phyloP scores from a whole-genome alignment of 2,797 vertebrate species.

The Dendrocincla tyrannina region DNA sequence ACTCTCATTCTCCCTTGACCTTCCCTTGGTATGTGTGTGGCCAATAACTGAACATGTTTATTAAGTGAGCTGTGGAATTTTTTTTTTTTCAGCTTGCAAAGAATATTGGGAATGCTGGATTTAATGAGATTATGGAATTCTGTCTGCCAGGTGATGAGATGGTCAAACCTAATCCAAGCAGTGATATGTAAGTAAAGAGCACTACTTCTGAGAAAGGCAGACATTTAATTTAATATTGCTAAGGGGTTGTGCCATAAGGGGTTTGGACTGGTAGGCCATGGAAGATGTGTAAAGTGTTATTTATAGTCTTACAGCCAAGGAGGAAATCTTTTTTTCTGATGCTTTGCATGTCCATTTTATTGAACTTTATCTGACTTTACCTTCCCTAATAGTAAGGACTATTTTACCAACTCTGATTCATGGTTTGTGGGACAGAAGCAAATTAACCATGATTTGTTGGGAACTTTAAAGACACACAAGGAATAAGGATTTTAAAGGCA shows the following conservation, averaged over 20 bases:
- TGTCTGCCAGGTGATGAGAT: conserved; percentile 87
- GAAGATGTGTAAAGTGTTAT: neutral
- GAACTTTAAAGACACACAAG: neutral
- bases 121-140: conserved; percentile 99
- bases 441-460: neutral
- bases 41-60: neutral
- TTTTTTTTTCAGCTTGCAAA: conserved; percentile 90
- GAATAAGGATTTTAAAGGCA: neutral
- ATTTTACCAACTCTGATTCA: neutral
- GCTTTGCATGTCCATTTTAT: neutral
- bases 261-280: neutral
- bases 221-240: neutral
- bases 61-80: neutral
- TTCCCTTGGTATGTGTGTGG: neutral
- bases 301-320: neutral
- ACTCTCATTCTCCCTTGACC: neutral
- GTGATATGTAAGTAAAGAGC: conserved; percentile 90
- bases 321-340: neutral
- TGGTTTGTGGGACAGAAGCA: neutral
- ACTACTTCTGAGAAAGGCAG: neutral
- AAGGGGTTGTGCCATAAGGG: neutral
- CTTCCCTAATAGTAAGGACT: neutral
- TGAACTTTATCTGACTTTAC: neutral
- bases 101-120: conserved; percentile 97
- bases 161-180: conserved; percentile 91